Conservation (phyloP, 2,888 invertebrate genomes). For the Drosophila planitibia region DNA sequence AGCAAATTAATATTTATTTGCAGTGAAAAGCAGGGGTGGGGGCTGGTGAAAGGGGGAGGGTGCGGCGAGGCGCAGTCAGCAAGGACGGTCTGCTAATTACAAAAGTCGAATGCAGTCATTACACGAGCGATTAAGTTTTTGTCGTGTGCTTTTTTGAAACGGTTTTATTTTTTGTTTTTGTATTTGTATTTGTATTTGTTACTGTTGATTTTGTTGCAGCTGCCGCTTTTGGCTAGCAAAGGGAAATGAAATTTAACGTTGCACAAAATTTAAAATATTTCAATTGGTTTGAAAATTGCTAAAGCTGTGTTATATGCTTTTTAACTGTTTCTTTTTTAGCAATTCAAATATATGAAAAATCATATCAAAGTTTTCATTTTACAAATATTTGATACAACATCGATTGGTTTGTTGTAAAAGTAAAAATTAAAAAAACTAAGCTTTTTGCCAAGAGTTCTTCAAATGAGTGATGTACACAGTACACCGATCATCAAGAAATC, state of each 20-base stretch:
- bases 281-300: slow-evolving; percentile 32
- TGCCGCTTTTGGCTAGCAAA: slow-evolving; percentile 14
- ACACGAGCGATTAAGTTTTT: slow-evolving; percentile 80
- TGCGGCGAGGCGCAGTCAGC: neutral
- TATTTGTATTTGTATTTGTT: slow-evolving; percentile 12
- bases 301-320: slow-evolving; percentile 4
- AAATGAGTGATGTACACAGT: neutral
- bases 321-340: neutral
- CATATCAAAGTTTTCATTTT: neutral
- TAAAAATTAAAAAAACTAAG: neutral
- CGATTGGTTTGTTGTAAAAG: neutral
- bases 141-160: slow-evolving; percentile 64
- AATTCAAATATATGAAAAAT: neutral
- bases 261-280: slow-evolving; percentile 56
- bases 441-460: neutral
- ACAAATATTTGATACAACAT: neutral
- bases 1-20: slow-evolving; percentile 79
- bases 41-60: neutral
- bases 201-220: slow-evolving; percentile 3
- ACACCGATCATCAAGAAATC: neutral
- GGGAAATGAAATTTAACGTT: slow-evolving; percentile 57
- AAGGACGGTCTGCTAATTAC: slow-evolving; percentile 72
- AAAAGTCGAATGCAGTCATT: slow-evolving; percentile 82
- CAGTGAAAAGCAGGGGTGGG: slow-evolving; percentile 1
- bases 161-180: slow-evolving; percentile 23